A percentile compares a stretch with the other conserved stretches of the same genome.
phyloP scores from a whole-genome alignment of 2,888 invertebrate genomes.

The Anagyrus pseudococci region DNA sequence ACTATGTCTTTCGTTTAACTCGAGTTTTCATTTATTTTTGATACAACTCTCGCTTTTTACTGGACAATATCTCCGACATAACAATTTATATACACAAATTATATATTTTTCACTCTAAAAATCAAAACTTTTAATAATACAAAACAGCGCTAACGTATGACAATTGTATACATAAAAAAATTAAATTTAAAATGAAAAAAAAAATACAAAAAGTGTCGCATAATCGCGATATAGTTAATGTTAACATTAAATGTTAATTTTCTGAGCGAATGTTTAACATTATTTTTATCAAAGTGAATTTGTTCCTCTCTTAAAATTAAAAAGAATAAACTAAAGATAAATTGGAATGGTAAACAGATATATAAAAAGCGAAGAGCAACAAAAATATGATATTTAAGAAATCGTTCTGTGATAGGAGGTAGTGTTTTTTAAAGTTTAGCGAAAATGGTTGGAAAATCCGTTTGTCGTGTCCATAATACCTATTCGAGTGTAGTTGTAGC shows the following conservation, averaged over 20 bases:
- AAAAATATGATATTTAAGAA: constrained; percentile 24
- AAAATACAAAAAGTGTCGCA: background rate
- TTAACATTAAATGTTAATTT: constrained; percentile 3
- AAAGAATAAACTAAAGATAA: constrained; percentile 32
- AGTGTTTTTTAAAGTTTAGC: constrained; percentile 31
- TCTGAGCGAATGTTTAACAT: constrained; percentile 1
- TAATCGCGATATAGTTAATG: background rate
- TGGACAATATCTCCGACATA: background rate
- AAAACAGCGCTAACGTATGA: no score
- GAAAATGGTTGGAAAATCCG: constrained; percentile 25
- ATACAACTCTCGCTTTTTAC: background rate
- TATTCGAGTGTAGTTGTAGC: constrained; percentile 8
- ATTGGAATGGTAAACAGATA: constrained; percentile 11
- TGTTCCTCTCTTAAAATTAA: constrained; percentile 28
- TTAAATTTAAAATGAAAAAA: background rate
- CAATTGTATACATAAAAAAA: background rate
- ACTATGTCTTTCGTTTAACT: no score
- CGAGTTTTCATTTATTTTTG: background rate
- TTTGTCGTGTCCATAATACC: constrained; percentile 28
- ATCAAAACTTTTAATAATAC: background rate
- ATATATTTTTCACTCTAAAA: background rate
- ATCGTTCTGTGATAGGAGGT: constrained; percentile 39
- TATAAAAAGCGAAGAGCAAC: constrained; percentile 16
- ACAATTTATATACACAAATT: background rate
- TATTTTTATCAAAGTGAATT: constrained; percentile 25